Percentiles rank a stretch among this genome's conserved stretches.
Evolutionary conservation across 1,140 invertebrate genomes (phyloP).

Genomic region (Panagrolaimus sp.): DNA sequence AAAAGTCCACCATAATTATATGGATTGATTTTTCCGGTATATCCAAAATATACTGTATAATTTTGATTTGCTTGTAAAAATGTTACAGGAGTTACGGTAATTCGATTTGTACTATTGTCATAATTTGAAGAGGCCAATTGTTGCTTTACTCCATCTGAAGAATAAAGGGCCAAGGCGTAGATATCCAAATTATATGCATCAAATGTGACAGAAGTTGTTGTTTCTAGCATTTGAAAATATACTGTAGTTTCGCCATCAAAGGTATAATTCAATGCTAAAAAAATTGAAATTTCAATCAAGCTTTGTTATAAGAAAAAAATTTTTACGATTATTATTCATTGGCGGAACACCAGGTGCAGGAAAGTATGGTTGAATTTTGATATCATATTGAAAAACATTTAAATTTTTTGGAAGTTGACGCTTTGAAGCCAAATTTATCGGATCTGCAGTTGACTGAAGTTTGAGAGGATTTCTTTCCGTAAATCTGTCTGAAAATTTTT

Average conservation of each 20-base stretch:
- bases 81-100: neutral
- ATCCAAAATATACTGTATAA: constrained; percentile 6
- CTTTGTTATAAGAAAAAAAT: neutral
- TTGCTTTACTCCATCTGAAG: neutral
- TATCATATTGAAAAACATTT: constrained; percentile 1
- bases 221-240: neutral
- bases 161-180: neutral
- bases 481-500: no score
- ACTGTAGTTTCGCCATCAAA: constrained; percentile 1
- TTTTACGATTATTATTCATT: neutral
- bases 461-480: no score
- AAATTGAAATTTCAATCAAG: neutral
- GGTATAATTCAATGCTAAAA: neutral
- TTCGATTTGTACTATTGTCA: neutral
- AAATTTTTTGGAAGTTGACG: neutral
- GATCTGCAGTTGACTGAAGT: no score
- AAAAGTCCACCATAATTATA: neutral
- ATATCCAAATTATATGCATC: constrained; percentile 3
- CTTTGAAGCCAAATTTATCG: neutral
- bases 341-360: neutral
- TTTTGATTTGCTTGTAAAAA: neutral
- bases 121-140: neutral
- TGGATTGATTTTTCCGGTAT: neutral
- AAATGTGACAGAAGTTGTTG: neutral
- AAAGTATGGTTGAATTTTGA: constrained; percentile 9